These are phyloP conservation scores for Agraylea sexmaculata DNA, from an alignment of 1,140 invertebrate species.

Conservation along the genomic window DNA sequence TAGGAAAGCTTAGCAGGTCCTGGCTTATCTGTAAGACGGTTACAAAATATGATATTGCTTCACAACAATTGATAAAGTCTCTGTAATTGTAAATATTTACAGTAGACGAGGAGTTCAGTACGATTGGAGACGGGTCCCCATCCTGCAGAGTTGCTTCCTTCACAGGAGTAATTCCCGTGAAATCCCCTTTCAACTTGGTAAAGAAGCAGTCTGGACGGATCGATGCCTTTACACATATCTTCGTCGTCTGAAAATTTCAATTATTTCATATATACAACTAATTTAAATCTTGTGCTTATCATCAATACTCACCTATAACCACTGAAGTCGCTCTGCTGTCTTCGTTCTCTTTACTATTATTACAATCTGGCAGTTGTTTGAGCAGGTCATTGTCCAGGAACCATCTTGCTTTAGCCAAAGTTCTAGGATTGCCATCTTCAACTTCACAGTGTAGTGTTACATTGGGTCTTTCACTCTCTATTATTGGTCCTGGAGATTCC, in stretches of 20 bases:
- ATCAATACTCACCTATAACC: no score
- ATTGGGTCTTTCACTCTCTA: constrained; percentile 67
- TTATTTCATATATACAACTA: background rate
- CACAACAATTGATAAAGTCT: no score
- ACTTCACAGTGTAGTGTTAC: constrained; percentile 75
- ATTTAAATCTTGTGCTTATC: no score
- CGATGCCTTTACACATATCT: constrained; percentile 62
- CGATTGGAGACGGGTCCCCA: constrained; percentile 66
- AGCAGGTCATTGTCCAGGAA: constrained; percentile 70
- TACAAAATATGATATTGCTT: constrained; percentile 8
- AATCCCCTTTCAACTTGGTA: constrained; percentile 71
- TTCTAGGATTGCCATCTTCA: constrained; percentile 51
- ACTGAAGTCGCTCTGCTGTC: no score
- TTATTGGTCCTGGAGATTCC: constrained; percentile 60
- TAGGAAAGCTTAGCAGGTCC: constrained; percentile 58
- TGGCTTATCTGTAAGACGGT: constrained; percentile 52
- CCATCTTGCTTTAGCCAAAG: constrained; percentile 61
- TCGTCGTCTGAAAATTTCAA: constrained; percentile 17
- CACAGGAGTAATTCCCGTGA: constrained; percentile 86
- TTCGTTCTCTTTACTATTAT: constrained; percentile 39
- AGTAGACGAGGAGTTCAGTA: constrained; percentile 63
- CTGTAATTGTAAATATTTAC: constrained; percentile 45
- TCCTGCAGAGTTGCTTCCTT: constrained; percentile 73
- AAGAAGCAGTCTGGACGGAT: constrained; percentile 70
- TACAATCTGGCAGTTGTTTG: constrained; percentile 74